phyloP scores from a whole-genome alignment of 1,140 invertebrate genomes.

The Drosophila funebris region DNA sequence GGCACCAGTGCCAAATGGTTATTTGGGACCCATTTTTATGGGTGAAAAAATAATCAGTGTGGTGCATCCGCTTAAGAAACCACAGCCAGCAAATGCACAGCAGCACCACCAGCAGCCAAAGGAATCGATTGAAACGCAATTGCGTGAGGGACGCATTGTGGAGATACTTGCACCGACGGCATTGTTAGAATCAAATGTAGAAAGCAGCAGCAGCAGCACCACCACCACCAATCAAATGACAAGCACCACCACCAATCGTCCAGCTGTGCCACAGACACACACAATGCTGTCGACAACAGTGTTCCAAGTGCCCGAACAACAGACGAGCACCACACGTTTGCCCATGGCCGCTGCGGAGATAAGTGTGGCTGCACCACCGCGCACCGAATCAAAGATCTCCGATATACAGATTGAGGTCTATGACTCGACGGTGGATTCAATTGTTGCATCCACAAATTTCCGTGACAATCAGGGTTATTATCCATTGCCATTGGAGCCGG shows the following conservation, averaged over 20 bases:
- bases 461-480: conserved; percentile 65
- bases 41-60: conserved; percentile 70
- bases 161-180: conserved; percentile 75
- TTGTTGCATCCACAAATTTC: conserved; percentile 77
- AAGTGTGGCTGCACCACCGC: conserved; percentile 29
- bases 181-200: conserved; percentile 48
- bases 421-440: conserved; percentile 77
- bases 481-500: conserved; percentile 42
- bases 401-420: conserved; percentile 83
- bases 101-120: conserved; percentile 18
- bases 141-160: conserved; percentile 65
- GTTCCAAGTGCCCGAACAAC: conserved; percentile 68
- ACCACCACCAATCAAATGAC: conserved; percentile 10
- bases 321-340: conserved; percentile 49
- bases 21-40: conserved; percentile 79
- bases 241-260: conserved; percentile 17
- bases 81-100: conserved; percentile 25
- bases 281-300: conserved; percentile 71
- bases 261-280: conserved; percentile 7
- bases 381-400: conserved; percentile 77
- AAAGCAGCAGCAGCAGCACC: conserved; percentile 19
- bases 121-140: conserved; percentile 57
- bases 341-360: conserved; percentile 16
- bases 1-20: conserved; percentile 66
- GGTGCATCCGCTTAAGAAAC: conserved; percentile 59